These are phyloP conservation scores for Heliconius erato DNA, from an alignment of 2,888 invertebrate genomes.

Conservation along the genomic window DNA sequence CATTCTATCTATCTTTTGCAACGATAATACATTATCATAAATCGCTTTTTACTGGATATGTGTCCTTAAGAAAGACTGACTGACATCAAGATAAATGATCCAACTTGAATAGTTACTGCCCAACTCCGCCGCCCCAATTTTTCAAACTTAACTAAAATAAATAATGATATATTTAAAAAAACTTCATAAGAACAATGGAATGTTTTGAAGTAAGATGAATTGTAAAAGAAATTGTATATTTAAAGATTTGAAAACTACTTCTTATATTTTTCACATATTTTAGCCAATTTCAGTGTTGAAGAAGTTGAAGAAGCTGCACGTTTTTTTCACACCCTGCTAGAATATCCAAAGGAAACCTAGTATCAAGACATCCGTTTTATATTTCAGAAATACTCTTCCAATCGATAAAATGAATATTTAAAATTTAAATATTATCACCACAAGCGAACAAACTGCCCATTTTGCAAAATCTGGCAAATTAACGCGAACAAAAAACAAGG, in stretches of 20 bases:
- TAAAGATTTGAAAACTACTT: no score
- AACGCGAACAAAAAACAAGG: conserved; percentile 29
- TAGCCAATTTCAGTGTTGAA: no score
- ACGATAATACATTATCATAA: conserved; percentile 5
- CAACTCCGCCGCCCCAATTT: not conserved
- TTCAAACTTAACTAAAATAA: conserved; percentile 11
- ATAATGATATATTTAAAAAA: not conserved
- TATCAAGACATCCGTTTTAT: no score
- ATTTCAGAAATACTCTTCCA: no score
- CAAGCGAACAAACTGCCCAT: not conserved
- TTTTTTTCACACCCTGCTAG: no score
- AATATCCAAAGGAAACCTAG: no score
- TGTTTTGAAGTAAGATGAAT: not conserved
- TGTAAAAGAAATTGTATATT: not conserved
- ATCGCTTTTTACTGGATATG: not conserved
- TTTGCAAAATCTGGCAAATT: conserved; percentile 34
- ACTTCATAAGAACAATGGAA: not conserved
- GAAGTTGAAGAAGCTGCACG: no score
- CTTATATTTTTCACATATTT: no score
- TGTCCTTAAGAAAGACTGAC: not conserved
- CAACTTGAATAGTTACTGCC: conserved; percentile 5
- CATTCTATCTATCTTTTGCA: not conserved
- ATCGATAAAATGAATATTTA: not conserved
- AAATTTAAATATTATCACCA: not conserved
- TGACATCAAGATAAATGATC: conserved; percentile 27